Evolutionary conservation across 2,888 invertebrate species (phyloP), one percentile per base, ranked within the genome.

Genomic region (Lypha dubia): DNA sequence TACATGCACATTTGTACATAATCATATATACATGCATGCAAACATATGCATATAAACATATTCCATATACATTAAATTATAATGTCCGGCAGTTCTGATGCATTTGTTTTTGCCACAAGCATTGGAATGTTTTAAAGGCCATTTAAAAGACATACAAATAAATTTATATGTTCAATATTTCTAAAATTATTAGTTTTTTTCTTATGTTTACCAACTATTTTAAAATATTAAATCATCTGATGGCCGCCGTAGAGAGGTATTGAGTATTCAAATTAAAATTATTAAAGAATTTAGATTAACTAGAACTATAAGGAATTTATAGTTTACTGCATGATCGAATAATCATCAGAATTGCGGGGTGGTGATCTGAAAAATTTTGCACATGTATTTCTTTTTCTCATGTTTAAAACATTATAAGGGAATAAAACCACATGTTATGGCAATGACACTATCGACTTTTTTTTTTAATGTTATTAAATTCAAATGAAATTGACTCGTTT

Each of bases 401-500:
- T 68, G 51, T 70, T 70, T 56, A 24, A 20, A 44, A 65, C 38
- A 46, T 32, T 68, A 38, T 15, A 22, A 58, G 46, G 49, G 73
- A 79, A 73, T 79, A 28, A 63, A 60, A 56, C 56, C 79, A 67
- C 62, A 79, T 71, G 56, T 46, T 15, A 71, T 71, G 44, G 24
- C 63, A 71, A 53, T 44, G 63, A 79, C 70, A 79, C 68, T 65
- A 79, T 62, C 41, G 63, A 79, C 62, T 63, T 41, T 62, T 79
- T 53, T 63, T 41, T 62, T 79, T 65, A 32, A 35, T 63, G 68
- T 53, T 79, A 63, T 71, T 56, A 62, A 63, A 79, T 71, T 65
- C 46, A 65, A 73, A 73, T 79, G 73, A 65, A 79, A 79, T 58
- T 56, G 63, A 79, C 53, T 71, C 46, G 65, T 73, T 71, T 56